Base-by-base conservation (phyloP, 2,888 invertebrate species). In the Andrena bicolor region DNA sequence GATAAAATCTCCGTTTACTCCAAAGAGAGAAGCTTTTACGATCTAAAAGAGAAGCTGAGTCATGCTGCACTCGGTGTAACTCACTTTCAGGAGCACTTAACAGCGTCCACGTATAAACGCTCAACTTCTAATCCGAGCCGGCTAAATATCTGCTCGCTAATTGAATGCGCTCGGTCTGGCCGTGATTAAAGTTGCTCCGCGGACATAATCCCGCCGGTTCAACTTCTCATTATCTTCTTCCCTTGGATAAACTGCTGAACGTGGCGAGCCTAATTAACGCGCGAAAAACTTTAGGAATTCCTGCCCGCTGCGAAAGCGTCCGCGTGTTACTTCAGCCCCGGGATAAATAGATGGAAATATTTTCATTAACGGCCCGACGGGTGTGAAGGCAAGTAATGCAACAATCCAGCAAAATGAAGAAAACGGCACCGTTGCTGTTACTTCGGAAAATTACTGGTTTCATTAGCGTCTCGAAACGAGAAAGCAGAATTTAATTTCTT, bases 91-190 rank as follows among this genome's bases (percentile, higher is more conserved):
- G 74, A 80, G 82, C 82, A 76, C 82, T 84, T 84, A 84, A 77
- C 76, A 66, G 76, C 81, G 60, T 79, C 80, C 80, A 60, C 66
- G 74, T 66, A 74, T 75, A 85, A 83, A 26, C 75, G 80, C 76
- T 76, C 71, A 71, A 80, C 84, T 85, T 84, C 88, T 88, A 88
- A 88, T 88, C 84, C 83, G 76, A 78, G 83, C 76, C 76, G 80
- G 66, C 86, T 86, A 80, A 87, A 87, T 87, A 86, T 84, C 84
- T 78, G 66, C 68, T 58, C 56, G 86, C 78, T 87, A 87, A 87
- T 87, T 87, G 88, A 88, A 88, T 77, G 70, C 82, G 76, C 76
- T 51, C 51, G 66, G 76, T 77, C 74, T 77, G 68, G 58, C 70
- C 79, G 77, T 69, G 87, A 83, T 80, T 85, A 81, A 87, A 86